Evolutionary conservation across 1,140 invertebrate genomes (phyloP).

Genomic region (Aphaenogaster floridana): DNA sequence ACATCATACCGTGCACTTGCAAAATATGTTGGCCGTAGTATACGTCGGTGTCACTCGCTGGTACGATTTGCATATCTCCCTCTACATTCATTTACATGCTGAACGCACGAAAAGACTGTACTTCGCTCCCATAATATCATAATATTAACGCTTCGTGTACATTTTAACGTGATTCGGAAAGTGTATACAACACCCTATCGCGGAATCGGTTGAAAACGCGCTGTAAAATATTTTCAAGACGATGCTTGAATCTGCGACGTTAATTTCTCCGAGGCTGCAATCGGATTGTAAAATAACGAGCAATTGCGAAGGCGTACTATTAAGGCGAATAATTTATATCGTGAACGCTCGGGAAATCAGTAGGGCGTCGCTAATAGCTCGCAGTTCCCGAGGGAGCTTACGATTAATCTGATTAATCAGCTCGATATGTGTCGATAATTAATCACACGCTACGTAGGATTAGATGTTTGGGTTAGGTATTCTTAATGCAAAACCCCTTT

Average conservation of each 20-base stretch:
- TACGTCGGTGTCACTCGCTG: slow-evolving; percentile 49
- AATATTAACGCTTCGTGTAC: slow-evolving; percentile 40
- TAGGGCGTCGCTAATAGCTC: slow-evolving; percentile 44
- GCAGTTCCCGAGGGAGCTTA: background rate
- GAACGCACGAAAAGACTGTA: slow-evolving; percentile 49
- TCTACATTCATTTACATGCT: slow-evolving; percentile 59
- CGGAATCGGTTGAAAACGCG: background rate
- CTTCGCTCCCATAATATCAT: slow-evolving; percentile 21
- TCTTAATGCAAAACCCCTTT: background rate
- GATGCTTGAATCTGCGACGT: slow-evolving; percentile 16
- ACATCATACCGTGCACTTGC: slow-evolving; percentile 20
- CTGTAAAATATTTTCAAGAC: slow-evolving; percentile 36
- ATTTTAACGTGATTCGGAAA: background rate
- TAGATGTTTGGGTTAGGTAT: slow-evolving; percentile 3
- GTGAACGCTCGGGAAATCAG: slow-evolving; percentile 39
- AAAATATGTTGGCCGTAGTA: slow-evolving; percentile 51
- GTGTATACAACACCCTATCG: background rate
- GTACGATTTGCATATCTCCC: slow-evolving; percentile 54
- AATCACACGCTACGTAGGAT: slow-evolving; percentile 16
- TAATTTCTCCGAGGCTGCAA: slow-evolving; percentile 11
- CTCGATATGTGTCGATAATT: slow-evolving; percentile 54
- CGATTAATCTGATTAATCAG: slow-evolving; percentile 55
- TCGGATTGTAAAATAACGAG: background rate
- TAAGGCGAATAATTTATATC: slow-evolving; percentile 53
- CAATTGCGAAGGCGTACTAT: slow-evolving; percentile 31